These are phyloP conservation scores for Tetragonisca angustula DNA, from an alignment of 2,888 invertebrate species.

Conservation along the genomic window DNA sequence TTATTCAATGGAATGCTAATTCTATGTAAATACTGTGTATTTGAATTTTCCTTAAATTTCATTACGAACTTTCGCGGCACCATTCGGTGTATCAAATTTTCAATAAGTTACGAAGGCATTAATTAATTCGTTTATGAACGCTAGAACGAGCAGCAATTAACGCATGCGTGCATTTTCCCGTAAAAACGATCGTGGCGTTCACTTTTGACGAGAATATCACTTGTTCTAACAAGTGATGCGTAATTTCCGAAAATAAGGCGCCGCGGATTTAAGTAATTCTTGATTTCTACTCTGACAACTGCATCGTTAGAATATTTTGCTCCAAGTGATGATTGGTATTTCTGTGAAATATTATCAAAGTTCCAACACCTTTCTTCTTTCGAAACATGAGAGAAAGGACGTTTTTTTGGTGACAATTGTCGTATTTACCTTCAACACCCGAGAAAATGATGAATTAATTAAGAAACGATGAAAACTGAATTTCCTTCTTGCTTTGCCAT, in stretches of 20 bases:
- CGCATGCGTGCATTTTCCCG: not conserved
- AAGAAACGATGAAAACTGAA: not conserved
- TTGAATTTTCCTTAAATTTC: not conserved
- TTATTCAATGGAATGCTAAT: slow-evolving; percentile 7
- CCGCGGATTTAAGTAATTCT: not conserved
- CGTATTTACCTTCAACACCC: not conserved
- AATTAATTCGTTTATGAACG: not conserved
- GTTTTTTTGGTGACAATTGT: not conserved
- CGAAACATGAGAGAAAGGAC: not conserved
- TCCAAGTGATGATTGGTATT: not conserved
- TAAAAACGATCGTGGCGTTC: not conserved
- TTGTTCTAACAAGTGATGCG: too few relatives aligned
- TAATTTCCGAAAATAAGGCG: not conserved
- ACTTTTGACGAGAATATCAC: not conserved
- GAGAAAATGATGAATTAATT: slow-evolving; percentile 1
- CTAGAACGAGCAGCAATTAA: too few relatives aligned
- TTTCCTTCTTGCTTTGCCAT: not conserved
- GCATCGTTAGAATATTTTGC: not conserved
- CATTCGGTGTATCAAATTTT: not conserved
- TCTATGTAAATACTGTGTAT: not conserved
- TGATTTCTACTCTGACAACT: not conserved
- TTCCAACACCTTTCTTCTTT: not conserved
- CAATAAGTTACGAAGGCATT: not conserved
- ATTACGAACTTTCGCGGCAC: not conserved
- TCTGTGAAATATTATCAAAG: not conserved